Evolutionary conservation across 2,888 invertebrate genomes (phyloP).

Genomic region (Agriopis marginaria): DNA sequence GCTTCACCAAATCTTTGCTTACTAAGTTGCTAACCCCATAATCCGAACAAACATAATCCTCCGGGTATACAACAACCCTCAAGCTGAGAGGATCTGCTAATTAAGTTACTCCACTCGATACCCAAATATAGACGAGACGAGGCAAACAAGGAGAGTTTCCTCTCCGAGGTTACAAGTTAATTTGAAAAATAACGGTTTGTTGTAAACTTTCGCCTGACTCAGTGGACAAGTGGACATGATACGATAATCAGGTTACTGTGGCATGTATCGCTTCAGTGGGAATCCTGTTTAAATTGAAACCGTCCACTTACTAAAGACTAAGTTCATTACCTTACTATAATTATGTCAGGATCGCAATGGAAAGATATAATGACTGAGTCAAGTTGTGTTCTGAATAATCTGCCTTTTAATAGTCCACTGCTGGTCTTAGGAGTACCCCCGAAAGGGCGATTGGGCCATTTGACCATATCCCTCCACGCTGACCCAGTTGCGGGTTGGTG

Average conservation of each 20-base stretch:
- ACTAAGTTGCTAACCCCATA: constrained; percentile 12
- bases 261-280: constrained; percentile 10
- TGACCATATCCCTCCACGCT: no score
- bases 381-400: no score
- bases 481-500: no score
- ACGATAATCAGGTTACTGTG: constrained; percentile 24
- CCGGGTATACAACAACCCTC: constrained; percentile 30
- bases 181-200: constrained; percentile 34
- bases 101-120: constrained; percentile 41
- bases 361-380: background rate
- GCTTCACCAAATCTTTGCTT: constrained; percentile 34
- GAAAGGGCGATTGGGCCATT: no score
- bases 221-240: constrained; percentile 15
- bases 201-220: constrained; percentile 32
- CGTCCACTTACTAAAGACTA: background rate
- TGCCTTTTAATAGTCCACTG: no score
- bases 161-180: constrained; percentile 33
- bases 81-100: constrained; percentile 34
- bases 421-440: no score
- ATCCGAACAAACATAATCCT: constrained; percentile 35
- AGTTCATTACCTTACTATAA: background rate
- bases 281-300: constrained; percentile 14
- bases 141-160: constrained; percentile 35
- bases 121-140: constrained; percentile 32
- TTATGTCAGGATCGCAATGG: background rate